These are phyloP conservation scores for Carcharodon carcharias DNA, from an alignment of 2,797 vertebrate species.

Conservation along the genomic window DNA sequence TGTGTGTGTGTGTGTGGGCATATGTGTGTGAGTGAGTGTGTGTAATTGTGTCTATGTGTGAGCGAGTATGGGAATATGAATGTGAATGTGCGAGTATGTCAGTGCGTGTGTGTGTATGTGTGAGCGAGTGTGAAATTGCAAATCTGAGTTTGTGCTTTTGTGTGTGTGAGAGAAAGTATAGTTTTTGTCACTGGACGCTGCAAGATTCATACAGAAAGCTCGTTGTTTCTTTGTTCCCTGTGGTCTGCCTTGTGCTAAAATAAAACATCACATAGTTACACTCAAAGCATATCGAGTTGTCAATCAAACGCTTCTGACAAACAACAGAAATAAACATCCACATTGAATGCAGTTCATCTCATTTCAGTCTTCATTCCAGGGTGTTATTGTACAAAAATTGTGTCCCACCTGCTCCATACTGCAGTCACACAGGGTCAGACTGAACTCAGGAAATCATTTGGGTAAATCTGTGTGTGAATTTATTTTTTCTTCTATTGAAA, in stretches of 20 bases:
- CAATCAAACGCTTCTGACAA: neutral
- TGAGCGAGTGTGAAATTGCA: no score
- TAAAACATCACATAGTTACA: neutral
- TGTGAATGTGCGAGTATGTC: neutral
- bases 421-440: neutral
- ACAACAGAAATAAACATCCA: neutral
- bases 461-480: neutral
- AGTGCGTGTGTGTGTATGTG: no score
- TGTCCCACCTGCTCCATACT: neutral
- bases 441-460: neutral
- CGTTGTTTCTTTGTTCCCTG: neutral
- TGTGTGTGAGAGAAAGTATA: neutral
- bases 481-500: neutral
- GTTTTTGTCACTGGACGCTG: neutral
- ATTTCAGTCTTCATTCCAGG: neutral
- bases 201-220: neutral
- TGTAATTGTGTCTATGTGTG: neutral
- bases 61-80: no score
- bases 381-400: neutral
- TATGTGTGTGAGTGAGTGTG: neutral
- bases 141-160: neutral
- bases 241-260: neutral
- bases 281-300: neutral
- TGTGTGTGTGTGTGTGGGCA: neutral
- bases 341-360: neutral